Evolutionary conservation across 2,113 vertebrate species (phyloP), one percentile per base, ranked within the genome.

Genomic region (Hylia prasina): DNA sequence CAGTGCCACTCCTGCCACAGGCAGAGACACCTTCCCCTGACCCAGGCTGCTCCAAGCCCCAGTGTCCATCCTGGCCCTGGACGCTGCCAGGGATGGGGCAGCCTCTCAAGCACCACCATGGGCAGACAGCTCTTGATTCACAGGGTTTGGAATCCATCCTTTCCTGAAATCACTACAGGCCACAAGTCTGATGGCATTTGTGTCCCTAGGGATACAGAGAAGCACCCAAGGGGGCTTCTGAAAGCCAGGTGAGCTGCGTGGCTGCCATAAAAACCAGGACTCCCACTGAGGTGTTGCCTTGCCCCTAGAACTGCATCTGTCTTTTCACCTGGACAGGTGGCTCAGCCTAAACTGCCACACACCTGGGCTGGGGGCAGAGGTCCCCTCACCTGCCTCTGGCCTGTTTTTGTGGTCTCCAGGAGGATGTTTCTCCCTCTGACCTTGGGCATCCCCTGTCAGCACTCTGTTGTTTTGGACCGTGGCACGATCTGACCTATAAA

Each of bases 1-100:
- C 77, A 65, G 50, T 20, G 15, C 22, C 77, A 44, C 8, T 37
- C 16, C 68, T 50, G 68, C 33, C 68, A 44, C 1, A 33, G 48
- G 57, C 48, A 71, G 57, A 48, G 75, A n/a, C 51, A 33, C 19
- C 87, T 81, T 0, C 27, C 68, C 11, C 44, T 13, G 7, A 3
- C 11, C 58, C 76, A 58, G 27, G 44, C 0, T 33, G 44, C 44
- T 57, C 33, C 50, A 4, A 50, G 15, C 37, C 42, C 31, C 10
- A 9, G 13, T 0, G 0, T 19, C 68, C 66, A 72, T 0, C 21
- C 66, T 13, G 42, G 27, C 76, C 68, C 2, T 11, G 77, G 68
- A 3, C 87, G 33, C n/a, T 35, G 0, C 27, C 66, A 37, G 50
- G 37, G 68, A 23, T 23, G 48, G 57, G 48, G 30, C 48, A 71